Evolutionary conservation across 2,113 vertebrate species (phyloP), one percentile per base, ranked within the genome.

Genomic region (Vicugna pacos): DNA sequence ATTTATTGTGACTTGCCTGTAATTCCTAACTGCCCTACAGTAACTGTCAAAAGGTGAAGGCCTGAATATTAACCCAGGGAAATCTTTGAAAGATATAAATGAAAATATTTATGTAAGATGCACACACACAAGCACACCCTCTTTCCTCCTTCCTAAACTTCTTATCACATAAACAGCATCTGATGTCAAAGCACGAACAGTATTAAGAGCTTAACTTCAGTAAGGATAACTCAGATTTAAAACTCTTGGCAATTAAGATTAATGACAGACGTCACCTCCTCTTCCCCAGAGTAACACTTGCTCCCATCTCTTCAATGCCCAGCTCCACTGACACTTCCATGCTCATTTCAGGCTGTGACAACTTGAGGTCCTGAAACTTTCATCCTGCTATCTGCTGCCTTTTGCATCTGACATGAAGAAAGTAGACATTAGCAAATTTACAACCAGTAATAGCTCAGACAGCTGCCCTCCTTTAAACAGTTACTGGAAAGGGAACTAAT

Each of bases 381-480:
- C 99, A 99, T 99, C 99, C 99, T 99, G 98, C 99, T 99, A 99
- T 98, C 98, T 99, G 98, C 97, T 97, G 97, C 97, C 97, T 98
- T 98, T 98, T 98, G 98, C 98, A 97, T 97, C 96, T 98, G 98
- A 98, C 98, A 99, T 99, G 99, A 99, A 99, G 96, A 91, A 97
- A 97, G 98, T 69, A 98, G 98, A 99, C 99, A 99, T 98, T 98
- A 98, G 98, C 97, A 90, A 99, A 99, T 99, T 99, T 99, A 99
- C 97, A 98, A 98, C 98, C 99, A 99, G 99, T 98, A 99, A 99
- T 98, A 99, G 83, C 96, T 99, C 97, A 97, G 99, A 99, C 99
- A 99, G 99, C 99, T 99, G 99, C 98, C 99, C 99, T 99, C 98
- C 98, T 99, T 99, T 99, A 98, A 54, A 98, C 97, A 92, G 98